A percentile compares a stretch with the other conserved stretches of the same genome.
Conservation (phyloP, 2,888 invertebrate genomes). For the Drosophila multiciliata region DNA sequence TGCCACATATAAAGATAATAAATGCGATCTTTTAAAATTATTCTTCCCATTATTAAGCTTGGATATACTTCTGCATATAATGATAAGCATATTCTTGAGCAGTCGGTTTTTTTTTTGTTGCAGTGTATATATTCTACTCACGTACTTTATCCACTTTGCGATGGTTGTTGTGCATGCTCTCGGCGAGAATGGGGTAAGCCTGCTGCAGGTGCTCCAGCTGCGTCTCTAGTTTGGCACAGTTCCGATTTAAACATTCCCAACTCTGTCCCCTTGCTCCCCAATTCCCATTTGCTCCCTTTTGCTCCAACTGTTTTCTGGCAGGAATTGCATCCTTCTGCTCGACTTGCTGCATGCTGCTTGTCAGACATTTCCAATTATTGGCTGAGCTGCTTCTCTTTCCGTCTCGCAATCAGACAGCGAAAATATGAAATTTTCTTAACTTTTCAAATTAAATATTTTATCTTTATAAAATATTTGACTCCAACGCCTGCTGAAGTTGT, state of each 20-base stretch:
- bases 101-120: too few relatives aligned
- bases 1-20: neutral
- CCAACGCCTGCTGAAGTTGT: neutral
- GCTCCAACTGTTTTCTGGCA: neutral
- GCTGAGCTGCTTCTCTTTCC: too few relatives aligned
- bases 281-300: neutral
- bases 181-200: too few relatives aligned
- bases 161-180: too few relatives aligned
- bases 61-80: neutral
- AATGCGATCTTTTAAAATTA: neutral
- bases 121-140: too few relatives aligned
- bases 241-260: constrained; percentile 6
- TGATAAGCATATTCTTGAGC: too few relatives aligned
- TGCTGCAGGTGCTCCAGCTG: constrained; percentile 18
- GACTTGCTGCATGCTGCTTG: constrained; percentile 9
- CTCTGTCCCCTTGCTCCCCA: too few relatives aligned
- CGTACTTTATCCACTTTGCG: too few relatives aligned
- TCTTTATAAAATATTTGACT: too few relatives aligned
- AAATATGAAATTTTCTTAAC: neutral
- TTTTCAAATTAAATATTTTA: too few relatives aligned
- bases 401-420: neutral
- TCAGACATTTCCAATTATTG: constrained; percentile 6
- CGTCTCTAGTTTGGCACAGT: constrained; percentile 47
- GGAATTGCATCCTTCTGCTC: constrained; percentile 4
- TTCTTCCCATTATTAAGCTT: neutral